Evolutionary conservation across 2,797 vertebrate species (phyloP), one percentile per base, ranked within the genome.

Genomic region (Microctenopoma steveboyesi): DNA sequence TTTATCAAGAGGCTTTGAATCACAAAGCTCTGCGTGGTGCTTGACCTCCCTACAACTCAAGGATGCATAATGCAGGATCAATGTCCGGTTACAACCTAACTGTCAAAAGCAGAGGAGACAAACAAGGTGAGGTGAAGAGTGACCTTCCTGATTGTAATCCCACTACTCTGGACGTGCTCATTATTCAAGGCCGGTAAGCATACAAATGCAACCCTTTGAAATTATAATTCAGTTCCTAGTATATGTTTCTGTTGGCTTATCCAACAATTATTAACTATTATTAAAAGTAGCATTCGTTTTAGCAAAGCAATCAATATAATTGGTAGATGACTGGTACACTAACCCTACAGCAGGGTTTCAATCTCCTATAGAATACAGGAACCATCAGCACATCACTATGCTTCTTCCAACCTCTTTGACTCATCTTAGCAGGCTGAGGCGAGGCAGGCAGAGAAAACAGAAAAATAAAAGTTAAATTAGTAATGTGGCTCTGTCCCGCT

Each of bases 401-500:
- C 42, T 76, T 35, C 64, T 37, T 37, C 39, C 10, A 51, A n/a
- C 59, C 64, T 28, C 49, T 55, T 49, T 16, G 42, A 16, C 51
- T 80, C 58, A 63, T 65, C 57, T 25, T 54, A 62, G 60, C 45
- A 64, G 64, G 60, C 55, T 39, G 73, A 78, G 61, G 81, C 71
- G 66, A 84, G 72, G 69, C 51, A 54, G 64, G 66, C 60, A 42
- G 53, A 70, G 79, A 85, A 86, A 83, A 86, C 81, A 86, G 74
- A 82, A 88, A 85, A 91, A 92, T 88, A 93, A 87, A 91, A 88
- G 75, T 76, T 93, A 89, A 94, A 94, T 93, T 90, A 93, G 78
- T 93, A 89, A 94, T 93, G 91, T 25, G 56, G 81, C 65, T 68
- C 27, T 63, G 78, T 84, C 82, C 87, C 62, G 61, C 81, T 80